Conservation (phyloP, 2,113 vertebrate genomes). For the Macaca mulatta region DNA sequence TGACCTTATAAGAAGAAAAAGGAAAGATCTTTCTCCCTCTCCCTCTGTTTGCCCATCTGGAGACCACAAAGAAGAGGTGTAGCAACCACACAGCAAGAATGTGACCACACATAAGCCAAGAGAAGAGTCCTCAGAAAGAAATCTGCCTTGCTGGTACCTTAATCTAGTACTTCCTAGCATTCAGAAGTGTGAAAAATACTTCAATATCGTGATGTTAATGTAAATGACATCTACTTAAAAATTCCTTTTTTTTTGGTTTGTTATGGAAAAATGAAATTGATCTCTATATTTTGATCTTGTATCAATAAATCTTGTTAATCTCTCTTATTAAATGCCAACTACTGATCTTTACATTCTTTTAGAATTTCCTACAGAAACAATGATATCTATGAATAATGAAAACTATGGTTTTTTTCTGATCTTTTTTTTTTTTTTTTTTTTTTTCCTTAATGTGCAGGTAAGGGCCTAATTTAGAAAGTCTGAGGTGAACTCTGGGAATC, state of each 20-base stretch:
- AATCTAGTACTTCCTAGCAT: background rate
- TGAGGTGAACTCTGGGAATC: background rate
- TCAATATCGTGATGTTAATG: background rate
- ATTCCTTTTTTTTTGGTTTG: background rate
- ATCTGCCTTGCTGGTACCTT: background rate
- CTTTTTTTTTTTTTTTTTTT: background rate
- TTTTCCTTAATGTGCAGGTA: background rate
- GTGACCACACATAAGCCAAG: background rate
- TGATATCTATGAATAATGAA: background rate
- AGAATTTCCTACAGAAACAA: background rate
- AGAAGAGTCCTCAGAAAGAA: background rate
- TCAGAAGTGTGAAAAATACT: background rate
- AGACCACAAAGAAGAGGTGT: background rate
- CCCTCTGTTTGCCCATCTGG: background rate
- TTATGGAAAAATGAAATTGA: background rate
- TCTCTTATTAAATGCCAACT: background rate
- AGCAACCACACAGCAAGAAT: background rate
- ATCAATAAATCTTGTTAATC: background rate
- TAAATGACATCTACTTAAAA: background rate
- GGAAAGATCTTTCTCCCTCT: background rate
- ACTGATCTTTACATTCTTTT: background rate
- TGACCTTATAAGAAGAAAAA: background rate
- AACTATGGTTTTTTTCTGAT: background rate
- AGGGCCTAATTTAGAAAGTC: background rate
- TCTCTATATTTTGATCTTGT: background rate